These are phyloP conservation scores for Eulemur rubriventer DNA, from an alignment of 2,797 vertebrate genomes.

Conservation along the genomic window DNA sequence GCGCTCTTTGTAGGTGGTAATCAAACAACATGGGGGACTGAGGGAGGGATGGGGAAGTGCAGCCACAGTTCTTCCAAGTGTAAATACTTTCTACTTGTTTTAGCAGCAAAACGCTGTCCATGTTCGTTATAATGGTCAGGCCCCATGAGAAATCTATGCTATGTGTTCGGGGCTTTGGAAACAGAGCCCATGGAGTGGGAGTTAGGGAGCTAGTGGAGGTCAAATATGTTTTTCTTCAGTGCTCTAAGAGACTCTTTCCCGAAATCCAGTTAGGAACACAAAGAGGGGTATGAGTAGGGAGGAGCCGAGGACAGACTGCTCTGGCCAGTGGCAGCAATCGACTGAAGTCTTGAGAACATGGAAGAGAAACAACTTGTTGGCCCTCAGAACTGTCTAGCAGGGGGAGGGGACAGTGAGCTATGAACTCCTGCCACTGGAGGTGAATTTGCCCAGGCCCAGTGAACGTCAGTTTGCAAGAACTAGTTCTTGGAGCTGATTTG, in stretches of 20 bases:
- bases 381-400: neutral
- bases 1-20: neutral
- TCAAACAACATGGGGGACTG: neutral
- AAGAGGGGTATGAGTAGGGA: neutral
- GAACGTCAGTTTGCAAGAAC: neutral
- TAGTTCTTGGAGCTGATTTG: neutral
- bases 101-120: neutral
- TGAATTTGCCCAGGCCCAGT: neutral
- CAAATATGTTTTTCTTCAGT: neutral
- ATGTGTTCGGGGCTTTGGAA: neutral
- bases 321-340: neutral
- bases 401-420: neutral
- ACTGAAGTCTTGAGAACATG: neutral
- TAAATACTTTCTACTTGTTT: neutral
- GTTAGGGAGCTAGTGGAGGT: neutral
- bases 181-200: neutral
- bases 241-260: neutral
- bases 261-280: neutral
- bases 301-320: neutral
- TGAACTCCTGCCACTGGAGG: neutral
- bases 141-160: neutral
- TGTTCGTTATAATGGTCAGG: neutral
- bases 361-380: neutral
- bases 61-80: neutral
- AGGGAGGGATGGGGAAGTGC: neutral